A percentile compares a stretch with the other conserved stretches of the same genome.
phyloP scores from a whole-genome alignment of 2,888 invertebrate genomes.

The Allophyes oxyacanthae region DNA sequence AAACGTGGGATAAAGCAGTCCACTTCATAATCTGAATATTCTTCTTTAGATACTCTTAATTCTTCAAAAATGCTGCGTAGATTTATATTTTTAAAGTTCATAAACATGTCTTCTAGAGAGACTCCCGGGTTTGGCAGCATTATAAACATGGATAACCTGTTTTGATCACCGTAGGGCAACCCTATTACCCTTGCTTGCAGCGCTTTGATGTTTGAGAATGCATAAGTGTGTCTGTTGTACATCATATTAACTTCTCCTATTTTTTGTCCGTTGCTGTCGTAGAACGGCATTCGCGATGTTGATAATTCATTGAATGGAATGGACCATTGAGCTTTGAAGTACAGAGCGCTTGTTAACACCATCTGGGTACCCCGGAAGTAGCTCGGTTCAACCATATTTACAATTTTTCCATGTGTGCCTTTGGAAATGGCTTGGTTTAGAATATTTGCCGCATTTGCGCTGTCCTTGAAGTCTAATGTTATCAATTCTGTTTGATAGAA shows the following conservation, averaged over 20 bases:
- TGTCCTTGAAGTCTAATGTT: slow-evolving; percentile 67
- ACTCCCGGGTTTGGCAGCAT: slow-evolving; percentile 90
- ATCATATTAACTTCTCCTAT: slow-evolving; percentile 93
- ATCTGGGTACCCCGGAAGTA: slow-evolving; percentile 87
- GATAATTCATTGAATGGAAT: slow-evolving; percentile 89
- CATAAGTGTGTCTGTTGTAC: slow-evolving; percentile 90
- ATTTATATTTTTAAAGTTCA: slow-evolving; percentile 81
- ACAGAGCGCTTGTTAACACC: slow-evolving; percentile 91
- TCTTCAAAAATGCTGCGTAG: slow-evolving; percentile 85
- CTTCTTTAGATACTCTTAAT: slow-evolving; percentile 81
- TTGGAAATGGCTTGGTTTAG: slow-evolving; percentile 72
- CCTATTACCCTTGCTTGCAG: slow-evolving; percentile 91
- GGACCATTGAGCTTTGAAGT: slow-evolving; percentile 93
- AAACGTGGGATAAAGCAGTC: slow-evolving; percentile 91
- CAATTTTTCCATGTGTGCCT: slow-evolving; percentile 75
- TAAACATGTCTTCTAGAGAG: slow-evolving; percentile 85
- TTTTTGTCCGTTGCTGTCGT: slow-evolving; percentile 84
- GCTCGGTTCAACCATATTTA: slow-evolving; percentile 69
- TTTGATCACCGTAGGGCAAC: slow-evolving; percentile 90
- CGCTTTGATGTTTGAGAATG: slow-evolving; percentile 87
- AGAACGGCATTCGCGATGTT: slow-evolving; percentile 88
- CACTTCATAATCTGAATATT: slow-evolving; percentile 90
- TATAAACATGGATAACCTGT: slow-evolving; percentile 90
- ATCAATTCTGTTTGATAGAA: slow-evolving; percentile 72
- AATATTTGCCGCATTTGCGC: slow-evolving; percentile 58